Evolutionary conservation across 2,797 vertebrate genomes (phyloP).

Genomic region (Typhlichthys eigenmanni): DNA sequence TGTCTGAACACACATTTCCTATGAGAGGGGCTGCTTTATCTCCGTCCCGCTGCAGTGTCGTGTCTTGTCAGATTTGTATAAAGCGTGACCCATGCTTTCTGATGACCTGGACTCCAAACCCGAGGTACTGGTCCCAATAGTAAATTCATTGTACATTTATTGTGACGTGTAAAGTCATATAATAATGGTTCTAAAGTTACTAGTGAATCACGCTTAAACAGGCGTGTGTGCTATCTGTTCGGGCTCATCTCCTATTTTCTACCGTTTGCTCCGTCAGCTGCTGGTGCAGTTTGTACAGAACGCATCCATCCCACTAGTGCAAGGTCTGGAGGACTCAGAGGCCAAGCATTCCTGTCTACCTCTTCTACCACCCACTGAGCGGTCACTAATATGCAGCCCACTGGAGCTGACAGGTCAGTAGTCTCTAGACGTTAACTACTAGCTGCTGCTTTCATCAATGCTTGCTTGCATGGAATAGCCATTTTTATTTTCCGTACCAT

Average conservation of each 20-base stretch:
- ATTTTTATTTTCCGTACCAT: too few relatives aligned
- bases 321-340: slow-evolving; percentile 89
- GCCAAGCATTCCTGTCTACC: slow-evolving; percentile 88
- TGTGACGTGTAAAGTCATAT: too few relatives aligned
- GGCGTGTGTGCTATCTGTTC: not conserved
- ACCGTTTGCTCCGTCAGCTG: slow-evolving; percentile 76
- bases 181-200: too few relatives aligned
- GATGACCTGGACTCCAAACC: slow-evolving; percentile 99
- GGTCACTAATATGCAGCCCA: slow-evolving; percentile 85
- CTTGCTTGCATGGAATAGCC: too few relatives aligned
- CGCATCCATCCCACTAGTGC: slow-evolving; percentile 93
- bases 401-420: slow-evolving; percentile 89
- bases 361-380: slow-evolving; percentile 85
- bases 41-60: not conserved
- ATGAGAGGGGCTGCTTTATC: not conserved
- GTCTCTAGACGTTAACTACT: not conserved
- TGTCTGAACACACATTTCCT: not conserved
- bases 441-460: too few relatives aligned
- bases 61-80: slow-evolving; percentile 69
- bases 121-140: slow-evolving; percentile 81
- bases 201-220: not conserved
- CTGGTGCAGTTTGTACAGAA: slow-evolving; percentile 99
- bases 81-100: slow-evolving; percentile 98
- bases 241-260: slow-evolving; percentile 8
- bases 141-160: not conserved